Evolutionary conservation across 2,888 invertebrate genomes (phyloP).

Genomic region (Choristoneura rosaceana): DNA sequence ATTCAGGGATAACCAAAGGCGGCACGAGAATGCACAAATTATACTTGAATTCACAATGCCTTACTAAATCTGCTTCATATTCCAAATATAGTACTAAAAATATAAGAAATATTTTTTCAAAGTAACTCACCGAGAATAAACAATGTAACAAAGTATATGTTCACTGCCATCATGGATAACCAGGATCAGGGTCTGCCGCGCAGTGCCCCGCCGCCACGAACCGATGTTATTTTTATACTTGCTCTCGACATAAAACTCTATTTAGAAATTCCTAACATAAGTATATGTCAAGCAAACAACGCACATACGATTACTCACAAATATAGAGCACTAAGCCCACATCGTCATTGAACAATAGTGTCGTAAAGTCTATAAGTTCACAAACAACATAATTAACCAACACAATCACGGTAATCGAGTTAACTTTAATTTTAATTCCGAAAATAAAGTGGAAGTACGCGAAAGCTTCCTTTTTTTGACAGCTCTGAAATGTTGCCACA

Average conservation of each 20-base stretch:
- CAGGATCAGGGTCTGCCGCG: conserved; percentile 59
- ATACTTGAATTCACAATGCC: conserved; percentile 1
- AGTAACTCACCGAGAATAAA: conserved; percentile 66
- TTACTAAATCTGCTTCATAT: background rate
- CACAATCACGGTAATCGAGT: conserved; percentile 40
- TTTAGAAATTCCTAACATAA: conserved; percentile 77
- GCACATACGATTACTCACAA: conserved; percentile 62
- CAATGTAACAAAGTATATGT: conserved; percentile 55
- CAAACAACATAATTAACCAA: conserved; percentile 36
- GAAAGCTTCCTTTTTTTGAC: conserved; percentile 39
- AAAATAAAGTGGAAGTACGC: conserved; percentile 33
- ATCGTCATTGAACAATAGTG: conserved; percentile 45
- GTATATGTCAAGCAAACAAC: conserved; percentile 78
- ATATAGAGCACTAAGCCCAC: conserved; percentile 48
- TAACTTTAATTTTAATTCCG: conserved; percentile 39
- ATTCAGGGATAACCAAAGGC: conserved; percentile 18
- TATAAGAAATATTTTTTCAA: conserved; percentile 16
- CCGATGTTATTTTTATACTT: conserved; percentile 82
- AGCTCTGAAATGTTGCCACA: conserved; percentile 25
- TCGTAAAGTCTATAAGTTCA: conserved; percentile 15
- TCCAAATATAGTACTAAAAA: conserved; percentile 32
- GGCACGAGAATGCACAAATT: conserved; percentile 13
- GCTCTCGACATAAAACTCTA: conserved; percentile 81
- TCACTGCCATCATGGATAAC: conserved; percentile 54
- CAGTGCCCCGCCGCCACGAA: conserved; percentile 66